Conservation (phyloP, 2,888 invertebrate genomes). For the Drosophila subsilvestris region DNA sequence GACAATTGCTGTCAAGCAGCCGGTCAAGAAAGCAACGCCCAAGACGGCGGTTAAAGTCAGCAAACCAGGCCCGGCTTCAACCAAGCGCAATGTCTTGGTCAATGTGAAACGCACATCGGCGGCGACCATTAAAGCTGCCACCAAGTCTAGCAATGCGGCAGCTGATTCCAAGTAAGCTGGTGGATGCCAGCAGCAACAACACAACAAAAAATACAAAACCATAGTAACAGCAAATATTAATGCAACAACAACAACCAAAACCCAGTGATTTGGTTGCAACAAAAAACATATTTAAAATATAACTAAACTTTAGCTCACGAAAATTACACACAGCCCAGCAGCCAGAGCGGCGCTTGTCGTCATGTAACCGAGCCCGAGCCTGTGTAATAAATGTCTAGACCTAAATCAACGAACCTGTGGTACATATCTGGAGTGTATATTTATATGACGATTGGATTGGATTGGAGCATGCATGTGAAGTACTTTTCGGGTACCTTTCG, state of each 20-base stretch:
- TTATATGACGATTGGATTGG: constrained; percentile 11
- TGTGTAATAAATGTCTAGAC: constrained; percentile 67
- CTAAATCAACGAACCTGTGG: constrained; percentile 44
- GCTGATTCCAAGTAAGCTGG: constrained; percentile 57
- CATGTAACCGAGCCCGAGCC: constrained; percentile 28
- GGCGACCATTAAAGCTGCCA: constrained; percentile 58
- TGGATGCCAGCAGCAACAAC: constrained; percentile 4
- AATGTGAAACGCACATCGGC: constrained; percentile 64
- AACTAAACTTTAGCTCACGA: constrained; percentile 19
- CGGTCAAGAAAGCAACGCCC: constrained; percentile 52
- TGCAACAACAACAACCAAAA: constrained; percentile 26
- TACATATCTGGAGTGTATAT: constrained; percentile 14
- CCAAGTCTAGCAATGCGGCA: constrained; percentile 51
- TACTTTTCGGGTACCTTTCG: constrained; percentile 41
- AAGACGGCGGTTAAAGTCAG: constrained; percentile 49
- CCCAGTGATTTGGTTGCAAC: constrained; percentile 61
- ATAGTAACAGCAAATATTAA: constrained; percentile 13
- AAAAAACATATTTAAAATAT: constrained; percentile 36
- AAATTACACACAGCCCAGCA: constrained; percentile 16
- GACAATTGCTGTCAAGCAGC: constrained; percentile 19
- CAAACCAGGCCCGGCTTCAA: constrained; percentile 65
- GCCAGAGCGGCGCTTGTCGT: constrained; percentile 23
- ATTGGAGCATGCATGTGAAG: constrained; percentile 15
- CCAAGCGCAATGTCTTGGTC: constrained; percentile 65
- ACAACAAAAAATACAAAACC: constrained; percentile 9